These are phyloP conservation scores for Stichodactyla helianthus DNA, from an alignment of 64 coral and sea anemone genomes.

Conservation along the genomic window DNA sequence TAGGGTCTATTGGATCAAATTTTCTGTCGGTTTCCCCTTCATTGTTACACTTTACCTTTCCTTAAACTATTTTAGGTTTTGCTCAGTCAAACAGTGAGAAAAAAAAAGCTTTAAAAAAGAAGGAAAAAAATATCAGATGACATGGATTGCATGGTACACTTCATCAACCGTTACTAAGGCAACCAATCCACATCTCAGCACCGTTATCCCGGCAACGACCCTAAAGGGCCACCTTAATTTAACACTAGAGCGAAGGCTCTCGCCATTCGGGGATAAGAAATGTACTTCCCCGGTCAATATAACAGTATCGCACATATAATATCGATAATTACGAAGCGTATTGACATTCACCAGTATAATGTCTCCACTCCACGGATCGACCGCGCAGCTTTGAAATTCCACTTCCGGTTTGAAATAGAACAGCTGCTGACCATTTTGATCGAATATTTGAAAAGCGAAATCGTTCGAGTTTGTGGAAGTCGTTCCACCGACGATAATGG, in stretches of 20 bases:
- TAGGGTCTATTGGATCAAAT: too few species aligned
- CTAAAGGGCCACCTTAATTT: slow-evolving; percentile 35
- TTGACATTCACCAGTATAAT: not conserved
- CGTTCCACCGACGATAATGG: not conserved
- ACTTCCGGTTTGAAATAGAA: slow-evolving; percentile 26
- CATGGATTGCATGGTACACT: slow-evolving; percentile 14
- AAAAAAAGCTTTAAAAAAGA: not conserved
- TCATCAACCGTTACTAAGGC: slow-evolving; percentile 21
- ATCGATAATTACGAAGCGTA: not conserved
- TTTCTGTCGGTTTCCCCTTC: too few species aligned
- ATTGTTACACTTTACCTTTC: too few species aligned
- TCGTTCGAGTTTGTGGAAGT: not conserved
- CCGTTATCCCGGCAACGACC: slow-evolving; percentile 15
- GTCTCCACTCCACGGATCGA: slow-evolving; percentile 7
- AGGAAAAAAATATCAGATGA: not conserved
- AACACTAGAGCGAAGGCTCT: not conserved
- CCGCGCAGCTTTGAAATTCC: slow-evolving; percentile 2
- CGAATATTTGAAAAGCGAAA: slow-evolving; percentile 20
- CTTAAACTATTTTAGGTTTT: too few species aligned
- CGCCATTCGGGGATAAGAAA: not conserved
- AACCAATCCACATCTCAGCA: slow-evolving; percentile 23
- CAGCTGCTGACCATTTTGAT: slow-evolving; percentile 22
- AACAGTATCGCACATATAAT: slow-evolving; percentile 15
- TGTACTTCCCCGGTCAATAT: slow-evolving; percentile 12
- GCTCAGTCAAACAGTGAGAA: too few species aligned